Percentiles rank a stretch among this genome's conserved stretches.
phyloP scores from a whole-genome alignment of 2,113 vertebrate species.

The Tachysurus fulvidraco region DNA sequence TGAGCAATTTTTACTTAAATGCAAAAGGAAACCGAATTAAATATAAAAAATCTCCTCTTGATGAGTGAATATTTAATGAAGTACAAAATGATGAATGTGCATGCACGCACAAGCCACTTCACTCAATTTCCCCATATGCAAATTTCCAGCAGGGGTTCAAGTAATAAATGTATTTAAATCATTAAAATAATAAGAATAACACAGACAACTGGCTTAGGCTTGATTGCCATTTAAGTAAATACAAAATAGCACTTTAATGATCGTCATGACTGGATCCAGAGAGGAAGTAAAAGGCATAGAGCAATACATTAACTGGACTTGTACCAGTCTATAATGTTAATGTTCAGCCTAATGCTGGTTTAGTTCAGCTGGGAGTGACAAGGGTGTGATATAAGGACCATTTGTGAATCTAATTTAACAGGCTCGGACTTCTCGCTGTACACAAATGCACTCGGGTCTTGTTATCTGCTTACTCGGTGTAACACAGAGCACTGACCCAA shows the following conservation, averaged over 20 bases:
- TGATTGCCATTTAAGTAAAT: slow-evolving; percentile 47
- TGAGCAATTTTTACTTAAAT: slow-evolving; percentile 69
- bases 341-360: slow-evolving; percentile 55
- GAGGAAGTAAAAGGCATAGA: neutral
- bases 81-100: slow-evolving; percentile 64
- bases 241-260: slow-evolving; percentile 41
- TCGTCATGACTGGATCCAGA: neutral
- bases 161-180: slow-evolving; percentile 43
- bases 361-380: slow-evolving; percentile 52
- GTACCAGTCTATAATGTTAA: slow-evolving; percentile 44
- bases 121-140: slow-evolving; percentile 65
- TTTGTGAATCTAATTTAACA: neutral
- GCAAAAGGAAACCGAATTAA: slow-evolving; percentile 60
- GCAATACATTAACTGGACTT: slow-evolving; percentile 20
- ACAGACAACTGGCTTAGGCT: slow-evolving; percentile 27
- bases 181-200: slow-evolving; percentile 44
- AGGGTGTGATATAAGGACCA: slow-evolving; percentile 66
- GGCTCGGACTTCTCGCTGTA: neutral
- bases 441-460: neutral
- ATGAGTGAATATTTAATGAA: slow-evolving; percentile 73
- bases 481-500: neutral
- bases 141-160: slow-evolving; percentile 55
- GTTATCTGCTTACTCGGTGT: neutral
- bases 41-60: slow-evolving; percentile 52
- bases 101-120: slow-evolving; percentile 51